phyloP scores from a whole-genome alignment of 2,797 vertebrate species.

The Gadopsis marmoratus region DNA sequence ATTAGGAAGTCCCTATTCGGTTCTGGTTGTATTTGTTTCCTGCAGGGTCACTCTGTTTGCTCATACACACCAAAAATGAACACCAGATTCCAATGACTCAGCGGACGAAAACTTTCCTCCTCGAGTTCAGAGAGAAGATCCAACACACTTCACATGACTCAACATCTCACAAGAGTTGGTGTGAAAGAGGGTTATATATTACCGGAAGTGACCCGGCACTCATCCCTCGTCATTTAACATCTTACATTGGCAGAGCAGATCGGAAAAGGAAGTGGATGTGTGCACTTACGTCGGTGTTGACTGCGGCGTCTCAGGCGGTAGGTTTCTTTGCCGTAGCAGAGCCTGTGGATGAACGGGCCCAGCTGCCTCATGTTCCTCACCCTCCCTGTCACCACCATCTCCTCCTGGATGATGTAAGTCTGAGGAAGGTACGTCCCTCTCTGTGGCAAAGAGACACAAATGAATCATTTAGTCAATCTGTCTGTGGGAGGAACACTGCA shows the following conservation, averaged over 20 bases:
- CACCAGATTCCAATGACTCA: slow-evolving; percentile 57
- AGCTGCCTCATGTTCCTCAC: slow-evolving; percentile 92
- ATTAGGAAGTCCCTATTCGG: slow-evolving; percentile 71
- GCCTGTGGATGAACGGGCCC: slow-evolving; percentile 92
- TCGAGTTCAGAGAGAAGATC: slow-evolving; percentile 15
- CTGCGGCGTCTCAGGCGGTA: slow-evolving; percentile 91
- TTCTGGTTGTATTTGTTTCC: slow-evolving; percentile 19
- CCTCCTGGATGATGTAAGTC: slow-evolving; percentile 95
- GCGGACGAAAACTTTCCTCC: slow-evolving; percentile 2
- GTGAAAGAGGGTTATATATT: slow-evolving; percentile 24
- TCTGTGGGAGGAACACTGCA: slow-evolving; percentile 30
- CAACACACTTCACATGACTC: slow-evolving; percentile 35
- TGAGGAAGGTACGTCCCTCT: slow-evolving; percentile 94
- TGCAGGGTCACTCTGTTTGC: slow-evolving; percentile 12
- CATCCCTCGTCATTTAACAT: slow-evolving; percentile 16
- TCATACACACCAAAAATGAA: slow-evolving; percentile 39
- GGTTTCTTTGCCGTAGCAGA: slow-evolving; percentile 95
- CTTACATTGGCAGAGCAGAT: neutral
- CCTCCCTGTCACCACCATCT: slow-evolving; percentile 92
- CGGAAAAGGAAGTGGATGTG: neutral
- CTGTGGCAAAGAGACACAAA: slow-evolving; percentile 79
- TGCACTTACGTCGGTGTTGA: slow-evolving; percentile 88
- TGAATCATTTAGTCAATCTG: slow-evolving; percentile 47
- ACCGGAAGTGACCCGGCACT: slow-evolving; percentile 25
- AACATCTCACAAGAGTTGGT: slow-evolving; percentile 21